Evolutionary conservation across 2,797 vertebrate species (phyloP), one percentile per base, ranked within the genome.

Genomic region (Coluber constrictor): DNA sequence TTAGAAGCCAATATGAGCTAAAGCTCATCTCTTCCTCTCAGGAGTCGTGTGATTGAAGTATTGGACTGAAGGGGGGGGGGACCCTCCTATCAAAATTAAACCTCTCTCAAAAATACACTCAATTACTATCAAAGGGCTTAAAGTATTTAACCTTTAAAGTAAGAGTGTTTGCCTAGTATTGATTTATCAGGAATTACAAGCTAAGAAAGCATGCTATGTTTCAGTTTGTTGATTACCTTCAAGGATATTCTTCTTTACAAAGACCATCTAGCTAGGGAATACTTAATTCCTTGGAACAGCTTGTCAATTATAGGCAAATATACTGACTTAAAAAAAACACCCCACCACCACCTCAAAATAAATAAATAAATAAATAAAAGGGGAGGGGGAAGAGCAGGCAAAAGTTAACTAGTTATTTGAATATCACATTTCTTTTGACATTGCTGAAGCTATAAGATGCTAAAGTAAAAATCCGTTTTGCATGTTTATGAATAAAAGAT

Each of bases 171-270:
- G 32, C 8, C 92, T 94, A 55, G 79, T 95, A 95, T 74, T 95
- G 79, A 92, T 94, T 96, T 95, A 94, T 89, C 63, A 95, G 3
- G 20, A 95, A 94, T 96, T 95, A 89, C 88, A 96, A 93, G 10
- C 25, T 93, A 94, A 95, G 89, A 96, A 96, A 96, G 87, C 3
- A 5, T 54, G 3, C 0, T 0, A 23, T 90, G 70, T 89, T 96
- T 96, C 54, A 95, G 27, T 93, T 93, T 94, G 86, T 92, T 93
- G 37, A 93, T 92, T 95, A 66, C 13, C 43, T 93, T 94, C 27
- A 95, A 95, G 74, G 54, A 92, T 93, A 5, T 95, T 91, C 93
- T 93, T 95, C 43, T 94, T 94, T 91, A 3, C 51, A 95, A 96
- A 96, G 87, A 10, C 60, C 86, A 94, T 23, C 23, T 88, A 95